Evolutionary conservation across 2,113 vertebrate genomes (phyloP), one percentile per base, ranked within the genome.

Genomic region (Poecile atricapillus): DNA sequence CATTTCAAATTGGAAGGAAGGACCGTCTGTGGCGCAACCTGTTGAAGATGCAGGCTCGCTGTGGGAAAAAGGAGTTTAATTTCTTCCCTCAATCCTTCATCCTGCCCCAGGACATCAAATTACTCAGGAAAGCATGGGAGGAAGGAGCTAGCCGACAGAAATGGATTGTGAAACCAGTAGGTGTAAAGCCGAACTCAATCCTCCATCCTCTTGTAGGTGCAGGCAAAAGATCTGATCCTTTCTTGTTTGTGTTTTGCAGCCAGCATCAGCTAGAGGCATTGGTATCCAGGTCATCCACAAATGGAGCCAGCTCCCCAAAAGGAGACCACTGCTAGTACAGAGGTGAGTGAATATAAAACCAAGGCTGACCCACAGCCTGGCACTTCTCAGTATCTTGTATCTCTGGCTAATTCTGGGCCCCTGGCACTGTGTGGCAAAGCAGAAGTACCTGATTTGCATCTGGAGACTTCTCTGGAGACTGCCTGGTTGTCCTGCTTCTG

Each of bases 281-380:
- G 99, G 99, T 37, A 99, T 99, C 97, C 99, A 99, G 96, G 99
- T 99, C 79, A 99, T 99, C 95, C 98, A 99, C 97, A 99, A 98
- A 81, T 99, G 99, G 99, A 99, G 98, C 96, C 99, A 99, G 97
- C 98, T 99, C 85, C 99, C 99, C 43, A 99, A 99, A 81, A 99
- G 97, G 93, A 98, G 99, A 74, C 99, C 99, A 0, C 98, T 99
- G 16, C 97, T 99, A 85, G 99, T 99, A 33, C 99, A 99, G 97
- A 99, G 99, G 99, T 99, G 96, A 98, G 98, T 55, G n/a, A 82
- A 67, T 44, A 44, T 78, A 81, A 76, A 81, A 50, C 21, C 33
- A 37, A 56, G 25, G 10, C 1, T 62, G 41, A 53, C n/a, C 41
- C 33, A 37, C 11, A 65, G 31, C 27, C 39, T 77, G 25, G 31